Conservation (phyloP, 2,797 vertebrate genomes). For the Enteromius afrohamiltoni region DNA sequence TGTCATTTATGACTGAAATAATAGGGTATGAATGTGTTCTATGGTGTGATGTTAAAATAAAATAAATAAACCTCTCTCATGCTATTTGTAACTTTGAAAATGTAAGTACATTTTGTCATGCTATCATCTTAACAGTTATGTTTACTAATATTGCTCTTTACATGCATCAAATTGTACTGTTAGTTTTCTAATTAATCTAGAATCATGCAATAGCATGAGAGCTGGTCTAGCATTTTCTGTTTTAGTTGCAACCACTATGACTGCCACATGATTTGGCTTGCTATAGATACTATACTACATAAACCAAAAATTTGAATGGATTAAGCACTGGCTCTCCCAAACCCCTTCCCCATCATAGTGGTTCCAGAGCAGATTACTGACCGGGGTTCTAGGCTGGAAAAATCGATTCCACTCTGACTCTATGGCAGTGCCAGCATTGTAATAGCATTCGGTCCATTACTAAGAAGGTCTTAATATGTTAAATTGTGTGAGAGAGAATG, state of each 20-base stretch:
- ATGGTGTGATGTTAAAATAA: too few species aligned
- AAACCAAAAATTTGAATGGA: background rate
- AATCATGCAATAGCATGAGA: conserved; percentile 1
- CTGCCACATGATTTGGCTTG: background rate
- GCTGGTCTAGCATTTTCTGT: background rate
- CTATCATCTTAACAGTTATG: background rate
- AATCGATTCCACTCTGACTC: background rate
- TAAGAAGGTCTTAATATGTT: background rate
- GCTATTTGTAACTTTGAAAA: too few species aligned
- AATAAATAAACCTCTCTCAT: too few species aligned
- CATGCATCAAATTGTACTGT: background rate
- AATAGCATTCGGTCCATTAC: conserved; percentile 10
- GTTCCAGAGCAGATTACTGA: background rate
- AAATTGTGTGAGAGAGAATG: background rate
- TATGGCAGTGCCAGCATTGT: background rate
- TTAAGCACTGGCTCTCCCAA: background rate
- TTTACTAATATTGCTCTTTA: background rate
- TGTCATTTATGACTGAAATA: background rate
- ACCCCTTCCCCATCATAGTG: background rate
- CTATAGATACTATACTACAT: background rate
- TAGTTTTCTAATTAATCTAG: background rate
- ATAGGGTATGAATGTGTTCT: too few species aligned
- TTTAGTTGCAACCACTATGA: background rate
- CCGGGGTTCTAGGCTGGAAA: background rate
- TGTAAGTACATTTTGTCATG: too few species aligned